Percentiles rank a stretch among this genome's conserved stretches.
Evolutionary conservation across 2,113 vertebrate genomes (phyloP).

Genomic region (Taxidea taxus): DNA sequence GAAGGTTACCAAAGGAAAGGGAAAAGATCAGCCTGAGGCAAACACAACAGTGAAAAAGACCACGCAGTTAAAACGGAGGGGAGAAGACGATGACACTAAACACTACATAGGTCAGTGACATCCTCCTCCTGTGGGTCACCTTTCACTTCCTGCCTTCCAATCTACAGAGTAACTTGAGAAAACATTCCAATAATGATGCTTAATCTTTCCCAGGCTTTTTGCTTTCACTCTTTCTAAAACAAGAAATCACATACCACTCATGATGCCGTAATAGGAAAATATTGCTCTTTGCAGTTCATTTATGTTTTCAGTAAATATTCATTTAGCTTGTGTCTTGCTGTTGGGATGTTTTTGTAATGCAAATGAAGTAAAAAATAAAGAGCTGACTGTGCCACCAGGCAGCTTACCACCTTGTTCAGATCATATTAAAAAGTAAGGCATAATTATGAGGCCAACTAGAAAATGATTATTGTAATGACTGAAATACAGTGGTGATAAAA

Average conservation of each 20-base stretch:
- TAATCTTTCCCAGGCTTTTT: not conserved
- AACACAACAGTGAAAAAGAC: conserved; percentile 65
- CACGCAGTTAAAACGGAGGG: conserved; percentile 87
- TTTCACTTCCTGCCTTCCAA: not conserved
- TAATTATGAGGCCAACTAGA: not conserved
- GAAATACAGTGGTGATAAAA: not conserved
- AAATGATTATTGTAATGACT: not conserved
- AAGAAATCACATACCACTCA: not conserved
- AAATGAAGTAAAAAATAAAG: not conserved
- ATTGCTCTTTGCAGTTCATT: not conserved
- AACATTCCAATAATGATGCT: not conserved
- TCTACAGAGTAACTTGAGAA: not conserved
- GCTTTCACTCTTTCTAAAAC: not conserved
- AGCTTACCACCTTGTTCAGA: not conserved
- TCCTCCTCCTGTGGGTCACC: accelerated
- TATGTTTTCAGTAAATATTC: not conserved
- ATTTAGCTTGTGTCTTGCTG: not conserved
- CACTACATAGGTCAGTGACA: conserved; percentile 85
- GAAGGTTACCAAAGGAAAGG: conserved; percentile 80
- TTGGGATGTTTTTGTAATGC: not conserved
- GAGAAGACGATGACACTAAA: conserved; percentile 79
- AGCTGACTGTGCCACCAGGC: not conserved
- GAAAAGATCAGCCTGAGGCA: conserved; percentile 75
- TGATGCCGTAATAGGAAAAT: not conserved
- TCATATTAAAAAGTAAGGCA: not conserved